Percentiles rank a stretch among this genome's conserved stretches.
These are phyloP conservation scores for Oscheius sp. DNA, from an alignment of 2,888 invertebrate genomes.

Conservation along the genomic window DNA sequence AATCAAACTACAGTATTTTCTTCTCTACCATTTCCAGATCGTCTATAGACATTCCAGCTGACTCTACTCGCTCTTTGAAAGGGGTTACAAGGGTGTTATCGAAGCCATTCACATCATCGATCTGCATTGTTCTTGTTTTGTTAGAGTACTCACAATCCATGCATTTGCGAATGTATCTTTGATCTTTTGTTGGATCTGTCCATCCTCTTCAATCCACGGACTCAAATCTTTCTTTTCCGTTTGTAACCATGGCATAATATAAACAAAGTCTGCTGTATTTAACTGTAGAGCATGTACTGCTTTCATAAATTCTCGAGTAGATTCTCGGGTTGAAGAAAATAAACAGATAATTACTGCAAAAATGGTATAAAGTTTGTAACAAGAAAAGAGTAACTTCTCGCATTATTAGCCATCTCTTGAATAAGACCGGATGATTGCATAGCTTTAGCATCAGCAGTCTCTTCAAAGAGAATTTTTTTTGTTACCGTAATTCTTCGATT, in stretches of 20 bases:
- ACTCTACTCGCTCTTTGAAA: slow-evolving; percentile 63
- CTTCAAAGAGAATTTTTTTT: slow-evolving; percentile 65
- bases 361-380: background rate
- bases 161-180: slow-evolving; percentile 67
- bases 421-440: slow-evolving; percentile 61
- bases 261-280: slow-evolving; percentile 66
- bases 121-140: slow-evolving; percentile 28
- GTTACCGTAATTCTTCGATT: slow-evolving; percentile 52
- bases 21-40: slow-evolving; percentile 64
- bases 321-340: slow-evolving; percentile 67
- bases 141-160: slow-evolving; percentile 52
- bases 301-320: slow-evolving; percentile 67
- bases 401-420: slow-evolving; percentile 55
- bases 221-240: slow-evolving; percentile 61
- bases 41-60: slow-evolving; percentile 58
- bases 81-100: slow-evolving; percentile 66
- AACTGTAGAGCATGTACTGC: slow-evolving; percentile 53
- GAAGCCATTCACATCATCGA: slow-evolving; percentile 69
- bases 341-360: slow-evolving; percentile 65
- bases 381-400: slow-evolving; percentile 8
- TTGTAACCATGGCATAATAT: slow-evolving; percentile 67
- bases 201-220: slow-evolving; percentile 66
- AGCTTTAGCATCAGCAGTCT: slow-evolving; percentile 56
- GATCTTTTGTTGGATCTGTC: slow-evolving; percentile 64
- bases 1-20: background rate